A percentile compares a stretch with the other conserved stretches of the same genome.
Conservation (phyloP, 2,113 vertebrate species). For the Entelurus aequoreus region DNA sequence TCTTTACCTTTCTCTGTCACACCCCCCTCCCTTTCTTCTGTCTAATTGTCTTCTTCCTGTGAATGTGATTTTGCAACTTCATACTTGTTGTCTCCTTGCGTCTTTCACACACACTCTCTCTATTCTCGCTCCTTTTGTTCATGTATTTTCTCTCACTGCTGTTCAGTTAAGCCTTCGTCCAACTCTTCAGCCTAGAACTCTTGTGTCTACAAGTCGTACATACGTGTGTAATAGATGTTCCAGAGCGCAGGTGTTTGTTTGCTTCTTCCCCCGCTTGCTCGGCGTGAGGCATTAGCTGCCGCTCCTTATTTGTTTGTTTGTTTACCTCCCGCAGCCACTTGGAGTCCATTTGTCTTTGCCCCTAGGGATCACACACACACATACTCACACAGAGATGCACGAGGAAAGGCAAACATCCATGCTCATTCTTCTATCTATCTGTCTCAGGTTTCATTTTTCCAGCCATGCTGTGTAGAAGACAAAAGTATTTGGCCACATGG, state of each 20-base stretch:
- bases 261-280: conserved; percentile 5
- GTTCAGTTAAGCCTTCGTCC: conserved; percentile 7
- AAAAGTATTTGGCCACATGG: no score
- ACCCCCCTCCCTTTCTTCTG: not conserved
- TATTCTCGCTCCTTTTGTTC: conserved; percentile 38
- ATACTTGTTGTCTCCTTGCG: conserved; percentile 6
- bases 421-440: not conserved
- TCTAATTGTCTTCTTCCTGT: not conserved
- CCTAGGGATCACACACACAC: conserved; percentile 38
- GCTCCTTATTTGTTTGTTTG: conserved; percentile 68
- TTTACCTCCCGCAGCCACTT: conserved; percentile 64
- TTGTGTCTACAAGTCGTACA: conserved; percentile 4
- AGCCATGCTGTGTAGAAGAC: not conserved
- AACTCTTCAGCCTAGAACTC: conserved; percentile 8
- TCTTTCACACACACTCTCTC: conserved; percentile 18
- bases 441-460: conserved; percentile 6
- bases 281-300: conserved; percentile 35
- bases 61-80: conserved; percentile 13
- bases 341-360: conserved; percentile 62
- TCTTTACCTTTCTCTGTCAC: conserved; percentile 10
- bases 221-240: conserved; percentile 22
- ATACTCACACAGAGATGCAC: not conserved
- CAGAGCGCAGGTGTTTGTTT: conserved; percentile 6
- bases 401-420: not conserved
- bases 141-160: conserved; percentile 14